These are phyloP conservation scores for Xenops minutus DNA, from an alignment of 2,797 vertebrate genomes.

Conservation along the genomic window DNA sequence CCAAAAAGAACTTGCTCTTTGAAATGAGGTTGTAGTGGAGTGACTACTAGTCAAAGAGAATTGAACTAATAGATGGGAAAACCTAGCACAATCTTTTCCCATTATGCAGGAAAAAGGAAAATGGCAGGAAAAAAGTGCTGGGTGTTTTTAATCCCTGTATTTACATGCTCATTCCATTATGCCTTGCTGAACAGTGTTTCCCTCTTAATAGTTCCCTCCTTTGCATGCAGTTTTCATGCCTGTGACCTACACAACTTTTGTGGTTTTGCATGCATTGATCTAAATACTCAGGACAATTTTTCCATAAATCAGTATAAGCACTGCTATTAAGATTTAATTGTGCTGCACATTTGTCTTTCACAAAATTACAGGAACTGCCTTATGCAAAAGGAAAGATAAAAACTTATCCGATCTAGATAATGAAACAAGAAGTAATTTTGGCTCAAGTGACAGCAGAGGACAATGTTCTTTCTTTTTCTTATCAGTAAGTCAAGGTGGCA, in stretches of 20 bases:
- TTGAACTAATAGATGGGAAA: background rate
- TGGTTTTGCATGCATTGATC: background rate
- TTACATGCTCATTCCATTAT: background rate
- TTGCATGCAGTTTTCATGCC: background rate
- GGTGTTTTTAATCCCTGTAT: background rate
- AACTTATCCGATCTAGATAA: slow-evolving; percentile 45
- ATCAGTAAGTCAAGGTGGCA: slow-evolving; percentile 29
- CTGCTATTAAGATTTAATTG: slow-evolving; percentile 28
- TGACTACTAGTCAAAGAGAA: background rate
- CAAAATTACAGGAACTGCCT: slow-evolving; percentile 43
- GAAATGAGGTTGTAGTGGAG: background rate
- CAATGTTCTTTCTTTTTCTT: slow-evolving; percentile 37
- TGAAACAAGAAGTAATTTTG: slow-evolving; percentile 30
- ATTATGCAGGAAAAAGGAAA: background rate
- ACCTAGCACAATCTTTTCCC: background rate
- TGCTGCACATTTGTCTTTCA: background rate
- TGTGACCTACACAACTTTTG: background rate
- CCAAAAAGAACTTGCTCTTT: background rate
- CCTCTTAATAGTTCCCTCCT: background rate
- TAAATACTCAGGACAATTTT: background rate
- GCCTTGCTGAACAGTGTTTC: background rate
- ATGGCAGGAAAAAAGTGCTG: background rate
- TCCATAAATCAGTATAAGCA: background rate
- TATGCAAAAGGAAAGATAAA: slow-evolving; percentile 40
- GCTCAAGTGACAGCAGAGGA: slow-evolving; percentile 27